Evolutionary conservation across 1,140 invertebrate species (phyloP).

Genomic region (roundworm (Caenorhabditis elegans)): DNA sequence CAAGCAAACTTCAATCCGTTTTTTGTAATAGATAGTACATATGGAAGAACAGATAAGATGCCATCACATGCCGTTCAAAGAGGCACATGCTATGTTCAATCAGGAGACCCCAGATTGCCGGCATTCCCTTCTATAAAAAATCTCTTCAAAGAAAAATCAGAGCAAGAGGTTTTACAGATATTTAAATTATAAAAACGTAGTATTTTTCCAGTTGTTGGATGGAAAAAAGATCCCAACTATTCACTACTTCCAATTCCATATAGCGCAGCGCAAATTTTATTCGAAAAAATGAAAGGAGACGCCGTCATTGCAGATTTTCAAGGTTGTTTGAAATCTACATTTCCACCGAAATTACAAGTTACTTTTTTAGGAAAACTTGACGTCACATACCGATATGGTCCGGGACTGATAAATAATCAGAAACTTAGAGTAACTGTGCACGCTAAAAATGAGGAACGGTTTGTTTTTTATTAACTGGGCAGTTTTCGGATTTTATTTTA

Average conservation of each 20-base stretch:
- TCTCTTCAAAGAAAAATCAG: conserved; percentile 49
- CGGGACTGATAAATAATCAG: conserved; percentile 43
- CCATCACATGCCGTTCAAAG: conserved; percentile 50
- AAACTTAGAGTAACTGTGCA: conserved; percentile 54
- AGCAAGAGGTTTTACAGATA: conserved; percentile 52
- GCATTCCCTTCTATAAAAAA: conserved; percentile 57
- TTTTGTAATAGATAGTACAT: conserved; percentile 52
- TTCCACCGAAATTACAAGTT: background rate
- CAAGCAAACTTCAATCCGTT: background rate
- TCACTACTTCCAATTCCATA: conserved; percentile 61
- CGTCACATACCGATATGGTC: conserved; percentile 60
- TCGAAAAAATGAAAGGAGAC: conserved; percentile 53
- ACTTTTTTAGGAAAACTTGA: conserved; percentile 52
- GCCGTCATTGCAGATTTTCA: conserved; percentile 53
- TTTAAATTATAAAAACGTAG: too few species aligned
- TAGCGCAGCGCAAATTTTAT: conserved; percentile 54
- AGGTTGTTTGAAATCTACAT: too few species aligned
- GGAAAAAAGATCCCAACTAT: conserved; percentile 53
- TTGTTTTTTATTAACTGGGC: background rate
- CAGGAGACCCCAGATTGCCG: conserved; percentile 62
- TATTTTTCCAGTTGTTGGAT: conserved; percentile 44
- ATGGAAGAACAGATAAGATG: conserved; percentile 59
- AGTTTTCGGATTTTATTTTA: background rate
- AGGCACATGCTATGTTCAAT: conserved; percentile 29
- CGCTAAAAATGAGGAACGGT: conserved; percentile 50